These are phyloP conservation scores for Coracias cyanogaster DNA, from an alignment of 2,797 vertebrate species.

Conservation along the genomic window DNA sequence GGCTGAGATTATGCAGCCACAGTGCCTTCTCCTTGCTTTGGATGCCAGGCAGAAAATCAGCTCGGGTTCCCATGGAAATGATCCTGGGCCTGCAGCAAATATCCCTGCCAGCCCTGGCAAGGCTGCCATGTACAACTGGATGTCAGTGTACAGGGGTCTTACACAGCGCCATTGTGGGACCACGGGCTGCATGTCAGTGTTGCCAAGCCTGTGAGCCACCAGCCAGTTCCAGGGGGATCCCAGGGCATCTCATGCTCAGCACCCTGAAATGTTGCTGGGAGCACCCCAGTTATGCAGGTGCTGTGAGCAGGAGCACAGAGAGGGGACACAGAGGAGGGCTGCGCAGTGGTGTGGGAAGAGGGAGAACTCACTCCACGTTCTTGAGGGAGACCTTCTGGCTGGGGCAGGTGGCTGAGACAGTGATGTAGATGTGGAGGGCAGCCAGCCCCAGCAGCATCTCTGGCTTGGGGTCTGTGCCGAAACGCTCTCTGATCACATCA, in stretches of 20 bases:
- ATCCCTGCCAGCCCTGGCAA: not conserved
- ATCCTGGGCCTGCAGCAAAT: not conserved
- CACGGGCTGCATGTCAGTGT: not conserved
- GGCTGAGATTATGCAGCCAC: not conserved
- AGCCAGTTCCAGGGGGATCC: not conserved
- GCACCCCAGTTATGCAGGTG: not conserved
- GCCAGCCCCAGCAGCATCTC: constrained; percentile 93
- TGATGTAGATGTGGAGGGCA: constrained; percentile 98
- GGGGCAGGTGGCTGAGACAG: constrained; percentile 92
- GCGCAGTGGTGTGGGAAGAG: fast-evolving
- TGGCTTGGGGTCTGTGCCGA: constrained; percentile 93
- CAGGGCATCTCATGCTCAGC: fast-evolving
- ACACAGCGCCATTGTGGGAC: fast-evolving
- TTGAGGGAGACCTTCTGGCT: constrained; percentile 99
- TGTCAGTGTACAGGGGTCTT: not conserved
- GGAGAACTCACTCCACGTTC: constrained; percentile 93
- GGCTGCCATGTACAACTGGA: not conserved
- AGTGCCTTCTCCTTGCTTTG: not conserved
- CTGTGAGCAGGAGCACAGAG: not conserved
- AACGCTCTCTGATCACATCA: constrained; percentile 97
- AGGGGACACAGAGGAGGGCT: not conserved
- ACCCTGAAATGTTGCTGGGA: fast-evolving
- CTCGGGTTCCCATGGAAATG: not conserved
- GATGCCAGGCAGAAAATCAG: not conserved
- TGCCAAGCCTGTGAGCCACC: not conserved